Percentiles rank a stretch among this genome's conserved stretches.
These are phyloP conservation scores for Eucriotettix oculatus DNA, from an alignment of 2,888 invertebrate species.

Conservation along the genomic window DNA sequence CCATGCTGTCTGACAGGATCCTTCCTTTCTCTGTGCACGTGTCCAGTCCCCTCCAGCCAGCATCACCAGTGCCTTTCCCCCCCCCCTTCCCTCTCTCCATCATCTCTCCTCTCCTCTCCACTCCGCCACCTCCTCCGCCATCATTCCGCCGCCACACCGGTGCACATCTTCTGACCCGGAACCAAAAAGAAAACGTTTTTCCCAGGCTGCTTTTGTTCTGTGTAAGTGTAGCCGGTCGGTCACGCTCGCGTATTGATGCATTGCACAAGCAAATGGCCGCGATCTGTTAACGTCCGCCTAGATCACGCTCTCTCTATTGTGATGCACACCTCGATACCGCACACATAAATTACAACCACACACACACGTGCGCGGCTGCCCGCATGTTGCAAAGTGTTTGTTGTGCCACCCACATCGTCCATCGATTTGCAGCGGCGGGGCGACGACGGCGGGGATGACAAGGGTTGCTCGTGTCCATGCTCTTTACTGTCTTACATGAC, in stretches of 20 bases:
- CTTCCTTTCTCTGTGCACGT: too few relatives aligned
- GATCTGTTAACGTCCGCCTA: slow-evolving; percentile 4
- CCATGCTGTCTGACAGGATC: too few relatives aligned
- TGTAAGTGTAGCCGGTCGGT: background rate
- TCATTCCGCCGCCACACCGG: background rate
- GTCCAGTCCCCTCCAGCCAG: too few relatives aligned
- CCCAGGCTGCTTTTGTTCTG: background rate
- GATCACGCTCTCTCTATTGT: slow-evolving; percentile 2
- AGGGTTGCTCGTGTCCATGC: too few relatives aligned
- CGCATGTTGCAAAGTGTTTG: background rate
- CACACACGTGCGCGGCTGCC: background rate
- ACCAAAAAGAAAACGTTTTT: background rate
- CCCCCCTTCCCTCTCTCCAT: too few relatives aligned
- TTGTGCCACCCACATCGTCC: background rate
- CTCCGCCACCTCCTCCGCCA: too few relatives aligned
- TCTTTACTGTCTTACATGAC: too few relatives aligned
- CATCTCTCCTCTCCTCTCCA: too few relatives aligned
- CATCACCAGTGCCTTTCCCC: too few relatives aligned
- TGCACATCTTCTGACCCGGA: background rate
- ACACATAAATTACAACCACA: background rate
- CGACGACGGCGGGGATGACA: background rate
- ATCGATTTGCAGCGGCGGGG: background rate
- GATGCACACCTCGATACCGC: background rate
- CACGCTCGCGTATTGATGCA: slow-evolving; percentile 5
- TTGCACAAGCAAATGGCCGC: slow-evolving; percentile 1